A percentile compares a stretch with the other conserved stretches of the same genome.
phyloP scores from a whole-genome alignment of 2,113 vertebrate genomes.

The Neolamprologus modestus region DNA sequence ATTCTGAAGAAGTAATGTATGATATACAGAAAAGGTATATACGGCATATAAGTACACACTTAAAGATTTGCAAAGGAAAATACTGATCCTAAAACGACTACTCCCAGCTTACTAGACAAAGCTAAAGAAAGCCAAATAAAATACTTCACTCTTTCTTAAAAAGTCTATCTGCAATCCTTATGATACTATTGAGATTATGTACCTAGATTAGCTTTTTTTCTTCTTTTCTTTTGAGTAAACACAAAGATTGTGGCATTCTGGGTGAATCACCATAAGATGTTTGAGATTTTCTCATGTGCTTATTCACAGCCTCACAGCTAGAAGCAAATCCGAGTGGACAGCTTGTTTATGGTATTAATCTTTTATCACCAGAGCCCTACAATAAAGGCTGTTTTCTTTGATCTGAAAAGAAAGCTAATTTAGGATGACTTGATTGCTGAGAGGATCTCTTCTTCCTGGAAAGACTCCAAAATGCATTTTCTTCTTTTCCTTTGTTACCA shows the following conservation, averaged over 20 bases:
- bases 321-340: constrained; percentile 1
- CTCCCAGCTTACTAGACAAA: not conserved
- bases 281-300: not conserved
- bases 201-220: not conserved
- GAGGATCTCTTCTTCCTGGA: constrained; percentile 13
- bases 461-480: not conserved
- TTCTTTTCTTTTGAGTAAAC: not conserved
- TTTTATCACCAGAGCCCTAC: not conserved
- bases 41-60: not conserved
- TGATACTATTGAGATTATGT: not conserved
- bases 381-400: constrained; percentile 2
- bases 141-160: not conserved
- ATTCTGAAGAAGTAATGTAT: not conserved
- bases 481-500: constrained; percentile 20
- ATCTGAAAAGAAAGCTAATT: constrained; percentile 19
- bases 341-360: constrained; percentile 21
- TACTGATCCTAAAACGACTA: not conserved
- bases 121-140: not conserved
- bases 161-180: not conserved
- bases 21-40: not conserved
- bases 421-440: not conserved
- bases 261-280: not conserved
- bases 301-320: not conserved
- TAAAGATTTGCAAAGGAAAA: not conserved
- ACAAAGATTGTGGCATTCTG: not conserved